Evolutionary conservation across 2,113 vertebrate species (phyloP).

Genomic region (Cololabis saira): DNA sequence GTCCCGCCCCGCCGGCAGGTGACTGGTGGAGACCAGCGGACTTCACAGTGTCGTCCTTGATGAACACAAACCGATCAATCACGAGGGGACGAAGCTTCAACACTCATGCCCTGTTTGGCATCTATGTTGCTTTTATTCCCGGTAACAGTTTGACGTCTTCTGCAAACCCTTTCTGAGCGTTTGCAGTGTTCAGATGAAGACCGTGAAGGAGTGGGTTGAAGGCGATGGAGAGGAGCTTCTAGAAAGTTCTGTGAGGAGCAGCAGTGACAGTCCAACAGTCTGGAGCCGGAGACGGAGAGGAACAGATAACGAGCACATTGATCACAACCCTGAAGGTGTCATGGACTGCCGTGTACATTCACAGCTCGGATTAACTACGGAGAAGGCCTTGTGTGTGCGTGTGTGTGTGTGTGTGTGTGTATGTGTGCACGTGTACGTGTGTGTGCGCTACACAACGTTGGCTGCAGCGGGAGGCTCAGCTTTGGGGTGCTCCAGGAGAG

Average conservation of each 20-base stretch:
- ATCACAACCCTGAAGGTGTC: neutral
- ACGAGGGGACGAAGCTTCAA: no score
- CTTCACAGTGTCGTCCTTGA: no score
- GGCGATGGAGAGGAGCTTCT: no score
- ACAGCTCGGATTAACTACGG: neutral
- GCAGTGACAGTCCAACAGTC: neutral
- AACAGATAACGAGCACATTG: neutral
- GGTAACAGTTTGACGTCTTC: no score
- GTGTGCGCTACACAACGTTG: conserved; percentile 67
- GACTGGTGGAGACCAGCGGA: no score
- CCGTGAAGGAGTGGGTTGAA: no score
- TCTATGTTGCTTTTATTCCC: no score
- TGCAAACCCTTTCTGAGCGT: no score
- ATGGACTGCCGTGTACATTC: neutral
- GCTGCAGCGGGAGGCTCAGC: conserved; percentile 80
- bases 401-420: neutral
- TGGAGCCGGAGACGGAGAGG: neutral
- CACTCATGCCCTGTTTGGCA: no score
- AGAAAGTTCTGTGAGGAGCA: neutral
- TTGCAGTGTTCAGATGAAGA: no score
- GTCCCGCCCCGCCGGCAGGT: no score
- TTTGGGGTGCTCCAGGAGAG: conserved; percentile 81
- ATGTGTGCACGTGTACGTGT: neutral
- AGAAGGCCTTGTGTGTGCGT: neutral
- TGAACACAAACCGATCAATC: no score